Evolutionary conservation across 2,888 invertebrate species (phyloP).

Genomic region (Anodontia alba): DNA sequence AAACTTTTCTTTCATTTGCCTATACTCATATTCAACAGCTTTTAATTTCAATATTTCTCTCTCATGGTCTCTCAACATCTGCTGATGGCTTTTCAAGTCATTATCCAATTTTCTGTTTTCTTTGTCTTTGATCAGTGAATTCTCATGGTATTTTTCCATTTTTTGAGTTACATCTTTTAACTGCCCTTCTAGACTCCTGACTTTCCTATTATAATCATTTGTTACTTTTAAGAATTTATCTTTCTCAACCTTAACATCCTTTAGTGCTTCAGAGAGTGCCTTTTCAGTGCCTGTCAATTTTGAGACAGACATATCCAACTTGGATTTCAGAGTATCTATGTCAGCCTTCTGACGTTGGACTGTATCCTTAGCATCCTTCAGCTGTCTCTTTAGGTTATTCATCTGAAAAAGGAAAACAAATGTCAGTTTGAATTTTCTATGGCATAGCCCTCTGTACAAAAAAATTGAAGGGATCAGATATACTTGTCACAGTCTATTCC

Average conservation of each 20-base stretch:
- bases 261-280: slow-evolving; percentile 78
- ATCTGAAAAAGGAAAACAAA: slow-evolving; percentile 61
- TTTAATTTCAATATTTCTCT: slow-evolving; percentile 78
- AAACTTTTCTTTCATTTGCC: slow-evolving; percentile 74
- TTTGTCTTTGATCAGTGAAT: slow-evolving; percentile 73
- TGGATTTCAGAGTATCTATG: slow-evolving; percentile 76
- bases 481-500: no score
- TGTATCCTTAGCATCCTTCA: slow-evolving; percentile 78
- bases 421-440: no score
- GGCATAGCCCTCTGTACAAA: no score
- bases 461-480: no score
- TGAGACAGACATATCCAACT: slow-evolving; percentile 79
- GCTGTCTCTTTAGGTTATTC: slow-evolving; percentile 75
- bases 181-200: slow-evolving; percentile 74
- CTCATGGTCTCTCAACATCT: slow-evolving; percentile 76
- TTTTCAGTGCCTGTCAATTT: slow-evolving; percentile 80
- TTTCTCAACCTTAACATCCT: slow-evolving; percentile 78
- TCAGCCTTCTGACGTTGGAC: slow-evolving; percentile 78
- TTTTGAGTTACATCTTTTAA: slow-evolving; percentile 73
- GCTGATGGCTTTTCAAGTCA: slow-evolving; percentile 72
- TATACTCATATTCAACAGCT: slow-evolving; percentile 78
- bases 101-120: slow-evolving; percentile 75
- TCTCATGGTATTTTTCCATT: slow-evolving; percentile 75
- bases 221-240: slow-evolving; percentile 78
- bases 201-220: slow-evolving; percentile 77